Percentiles rank a stretch among this genome's conserved stretches.
These are phyloP conservation scores for Prolemur simus DNA, from an alignment of 2,113 vertebrate species.

Conservation along the genomic window DNA sequence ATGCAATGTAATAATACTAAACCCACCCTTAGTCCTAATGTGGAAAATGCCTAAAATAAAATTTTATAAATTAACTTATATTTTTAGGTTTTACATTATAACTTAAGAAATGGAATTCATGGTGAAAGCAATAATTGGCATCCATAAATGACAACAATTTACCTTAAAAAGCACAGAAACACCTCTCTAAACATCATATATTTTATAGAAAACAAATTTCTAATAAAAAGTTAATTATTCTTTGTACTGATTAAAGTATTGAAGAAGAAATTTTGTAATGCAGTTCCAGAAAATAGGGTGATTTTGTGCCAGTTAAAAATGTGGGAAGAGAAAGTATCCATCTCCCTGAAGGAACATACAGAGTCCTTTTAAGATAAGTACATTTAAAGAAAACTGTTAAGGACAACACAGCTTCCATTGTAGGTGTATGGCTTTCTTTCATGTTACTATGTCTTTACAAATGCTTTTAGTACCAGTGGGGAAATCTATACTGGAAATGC, in stretches of 20 bases:
- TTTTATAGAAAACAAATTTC: slow-evolving; percentile 27
- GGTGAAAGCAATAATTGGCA: not conserved
- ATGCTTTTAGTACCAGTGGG: not conserved
- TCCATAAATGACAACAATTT: not conserved
- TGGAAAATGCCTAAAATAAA: not conserved
- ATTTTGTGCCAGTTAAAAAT: not conserved
- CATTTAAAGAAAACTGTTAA: slow-evolving; percentile 1
- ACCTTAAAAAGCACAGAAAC: not conserved
- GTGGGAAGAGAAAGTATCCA: not conserved
- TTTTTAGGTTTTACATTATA: not conserved
- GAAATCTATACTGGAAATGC: not conserved
- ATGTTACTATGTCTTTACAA: not conserved
- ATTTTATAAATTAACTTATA: not conserved
- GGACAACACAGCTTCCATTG: not conserved
- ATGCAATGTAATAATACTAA: not conserved
- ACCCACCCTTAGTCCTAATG: not conserved
- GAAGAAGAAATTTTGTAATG: not conserved
- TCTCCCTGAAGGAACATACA: not conserved
- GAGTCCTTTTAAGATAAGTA: not conserved
- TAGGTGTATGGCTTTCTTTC: not conserved
- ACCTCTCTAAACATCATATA: not conserved
- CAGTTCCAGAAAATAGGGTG: not conserved
- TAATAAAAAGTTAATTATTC: slow-evolving; percentile 4
- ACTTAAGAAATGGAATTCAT: not conserved
- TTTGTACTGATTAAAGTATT: not conserved